Conservation (phyloP, 2,113 vertebrate species). For the Thunnus thynnus region DNA sequence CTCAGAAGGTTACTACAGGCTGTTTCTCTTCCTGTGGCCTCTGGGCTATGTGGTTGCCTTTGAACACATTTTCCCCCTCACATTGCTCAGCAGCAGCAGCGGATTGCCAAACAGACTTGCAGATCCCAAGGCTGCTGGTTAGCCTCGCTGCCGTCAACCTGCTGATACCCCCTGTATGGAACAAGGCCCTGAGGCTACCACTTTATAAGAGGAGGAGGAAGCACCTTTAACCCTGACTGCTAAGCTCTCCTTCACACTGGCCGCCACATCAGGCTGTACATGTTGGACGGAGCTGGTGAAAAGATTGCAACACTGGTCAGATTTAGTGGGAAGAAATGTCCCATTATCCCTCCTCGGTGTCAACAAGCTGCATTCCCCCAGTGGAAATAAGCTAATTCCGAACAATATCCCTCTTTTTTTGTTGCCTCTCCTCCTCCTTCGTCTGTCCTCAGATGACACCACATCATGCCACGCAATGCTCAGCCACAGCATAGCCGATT, state of each 20-base stretch:
- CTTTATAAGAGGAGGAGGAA: constrained; percentile 49
- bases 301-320: constrained; percentile 27
- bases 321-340: constrained; percentile 61
- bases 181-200: constrained; percentile 39
- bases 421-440: constrained; percentile 47
- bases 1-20: constrained; percentile 55
- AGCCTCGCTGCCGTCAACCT: constrained; percentile 54
- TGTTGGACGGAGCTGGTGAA: neutral
- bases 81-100: constrained; percentile 51
- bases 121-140: constrained; percentile 51
- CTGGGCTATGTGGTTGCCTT: constrained; percentile 46
- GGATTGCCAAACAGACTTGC: constrained; percentile 46
- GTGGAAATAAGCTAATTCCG: constrained; percentile 63
- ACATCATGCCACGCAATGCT: constrained; percentile 38
- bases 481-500: constrained; percentile 34
- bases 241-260: constrained; percentile 19
- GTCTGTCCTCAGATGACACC: constrained; percentile 63
- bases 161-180: constrained; percentile 33
- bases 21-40: constrained; percentile 51
- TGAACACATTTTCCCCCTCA: constrained; percentile 47
- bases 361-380: constrained; percentile 60
- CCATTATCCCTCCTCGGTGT: constrained; percentile 65
- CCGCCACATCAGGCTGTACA: neutral
- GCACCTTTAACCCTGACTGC: constrained; percentile 52
- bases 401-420: constrained; percentile 73